Conservation (phyloP, 2,113 vertebrate genomes). For the Suncus etruscus region DNA sequence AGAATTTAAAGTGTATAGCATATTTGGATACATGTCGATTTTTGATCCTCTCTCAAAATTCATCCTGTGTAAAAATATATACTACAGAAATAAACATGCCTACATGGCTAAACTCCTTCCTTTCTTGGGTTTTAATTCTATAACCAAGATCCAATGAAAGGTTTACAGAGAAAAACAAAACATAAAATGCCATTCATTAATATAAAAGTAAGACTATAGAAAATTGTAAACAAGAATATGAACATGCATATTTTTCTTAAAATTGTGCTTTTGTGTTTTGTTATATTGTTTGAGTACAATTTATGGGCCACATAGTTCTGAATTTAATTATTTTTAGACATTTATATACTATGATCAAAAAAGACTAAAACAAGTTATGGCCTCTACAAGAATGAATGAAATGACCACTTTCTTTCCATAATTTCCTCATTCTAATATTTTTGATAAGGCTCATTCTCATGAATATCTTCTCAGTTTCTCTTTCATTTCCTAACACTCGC, state of each 20-base stretch:
- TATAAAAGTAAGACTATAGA: too few relatives aligned
- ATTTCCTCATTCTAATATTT: neutral
- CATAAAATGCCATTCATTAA: too few relatives aligned
- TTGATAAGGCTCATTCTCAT: neutral
- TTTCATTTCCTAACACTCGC: neutral
- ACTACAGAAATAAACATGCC: neutral
- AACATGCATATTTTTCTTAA: too few relatives aligned
- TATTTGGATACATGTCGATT: neutral
- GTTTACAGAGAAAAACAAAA: neutral
- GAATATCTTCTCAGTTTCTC: neutral
- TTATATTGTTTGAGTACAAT: too few relatives aligned
- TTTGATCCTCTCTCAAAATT: neutral
- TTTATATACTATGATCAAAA: neutral
- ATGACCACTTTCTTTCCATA: neutral
- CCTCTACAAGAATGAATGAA: neutral
- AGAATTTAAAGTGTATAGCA: neutral
- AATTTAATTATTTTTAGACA: too few relatives aligned
- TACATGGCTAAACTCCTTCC: neutral
- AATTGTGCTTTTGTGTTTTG: too few relatives aligned
- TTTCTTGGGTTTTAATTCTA: conserved; percentile 21
- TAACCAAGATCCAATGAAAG: neutral
- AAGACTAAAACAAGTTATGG: neutral
- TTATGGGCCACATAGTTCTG: too few relatives aligned
- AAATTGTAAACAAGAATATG: too few relatives aligned
- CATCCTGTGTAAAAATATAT: neutral